Percentiles rank a stretch among this genome's conserved stretches.
phyloP scores from a whole-genome alignment of 2,113 vertebrate species.

The Cryptomyrus ogoouensis region DNA sequence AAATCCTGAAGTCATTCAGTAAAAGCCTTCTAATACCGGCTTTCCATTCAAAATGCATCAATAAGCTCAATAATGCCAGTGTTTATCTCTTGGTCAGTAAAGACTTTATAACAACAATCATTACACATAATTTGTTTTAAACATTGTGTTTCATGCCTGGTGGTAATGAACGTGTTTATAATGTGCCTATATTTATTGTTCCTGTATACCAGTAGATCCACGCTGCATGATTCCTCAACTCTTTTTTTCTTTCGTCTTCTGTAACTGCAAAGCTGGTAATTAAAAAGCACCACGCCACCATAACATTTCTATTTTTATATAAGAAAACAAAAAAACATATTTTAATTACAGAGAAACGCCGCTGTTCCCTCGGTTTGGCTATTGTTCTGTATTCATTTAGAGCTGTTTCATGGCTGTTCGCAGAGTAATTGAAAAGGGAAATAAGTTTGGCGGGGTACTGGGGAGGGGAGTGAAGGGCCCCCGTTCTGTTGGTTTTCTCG shows the following conservation, averaged over 20 bases:
- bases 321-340: background rate
- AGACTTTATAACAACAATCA: background rate
- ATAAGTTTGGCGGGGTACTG: slow-evolving; percentile 3
- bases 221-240: background rate
- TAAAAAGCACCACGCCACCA: background rate
- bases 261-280: background rate
- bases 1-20: background rate
- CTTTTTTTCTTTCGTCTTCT: background rate
- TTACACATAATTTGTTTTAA: slow-evolving; percentile 5
- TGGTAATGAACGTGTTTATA: background rate
- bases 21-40: background rate
- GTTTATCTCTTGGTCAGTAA: background rate
- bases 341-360: slow-evolving; percentile 23
- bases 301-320: slow-evolving; percentile 10
- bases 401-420: slow-evolving; percentile 43
- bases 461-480: slow-evolving; percentile 13
- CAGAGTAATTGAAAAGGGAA: slow-evolving; percentile 45
- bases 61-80: background rate
- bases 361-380: slow-evolving; percentile 32
- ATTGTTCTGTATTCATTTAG: slow-evolving; percentile 44
- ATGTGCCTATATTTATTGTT: background rate
- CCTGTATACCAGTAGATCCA: background rate
- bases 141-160: background rate
- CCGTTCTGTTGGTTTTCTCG: slow-evolving; percentile 30
- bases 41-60: background rate